Base-by-base conservation (phyloP, 1,140 invertebrate species). In the Pygmarrhopalites habei region DNA sequence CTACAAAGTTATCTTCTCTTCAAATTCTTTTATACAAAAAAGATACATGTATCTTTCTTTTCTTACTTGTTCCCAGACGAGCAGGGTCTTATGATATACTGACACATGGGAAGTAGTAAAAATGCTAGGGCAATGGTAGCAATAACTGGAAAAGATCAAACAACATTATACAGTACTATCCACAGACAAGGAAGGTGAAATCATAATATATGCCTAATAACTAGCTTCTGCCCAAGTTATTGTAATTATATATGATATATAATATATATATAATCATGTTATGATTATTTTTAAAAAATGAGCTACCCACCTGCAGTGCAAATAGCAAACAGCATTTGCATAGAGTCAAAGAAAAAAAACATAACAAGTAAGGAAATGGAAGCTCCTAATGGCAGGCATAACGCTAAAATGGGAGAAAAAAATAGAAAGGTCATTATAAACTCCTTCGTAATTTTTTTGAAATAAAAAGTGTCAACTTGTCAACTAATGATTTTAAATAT, bases 341-440 rank as follows among this genome's bases (percentile, higher is more conserved):
- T 94, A 58, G 93, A 96, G 79, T 98, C 94, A 74, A 98, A 97
- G 78, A 96, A 98, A 81, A 97, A 95, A 78, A 97, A 98, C 94
- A 98, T 97, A 65, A 97, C 85, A 21, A 98, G 85, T 60, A 98
- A 82, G 58, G 94, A 95, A 71, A 96, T 86, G 61, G 93, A 96
- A 71, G 95, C 94, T 74, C 92, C 92, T 53, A 98, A 82, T 58
- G 95, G 95, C 75, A 98, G 82, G 81, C 94, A 96, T 35, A 35
- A 7, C 5, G 15, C 32, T 7, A 35, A 35, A 5, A 35, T 35
- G 5, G 32, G 5, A 35, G 5, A 35, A 35, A 35, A n/a, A n/a
- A n/a, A n/a, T n/a, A n/a, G n/a, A n/a, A n/a, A n/a, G n/a, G n/a
- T n/a, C n/a, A n/a, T n/a, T n/a, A n/a, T n/a, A n/a, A n/a, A n/a